A percentile compares a stretch with the other conserved stretches of the same genome.
These are phyloP conservation scores for Pedetes capensis DNA, from an alignment of 2,113 vertebrate genomes.

Conservation along the genomic window DNA sequence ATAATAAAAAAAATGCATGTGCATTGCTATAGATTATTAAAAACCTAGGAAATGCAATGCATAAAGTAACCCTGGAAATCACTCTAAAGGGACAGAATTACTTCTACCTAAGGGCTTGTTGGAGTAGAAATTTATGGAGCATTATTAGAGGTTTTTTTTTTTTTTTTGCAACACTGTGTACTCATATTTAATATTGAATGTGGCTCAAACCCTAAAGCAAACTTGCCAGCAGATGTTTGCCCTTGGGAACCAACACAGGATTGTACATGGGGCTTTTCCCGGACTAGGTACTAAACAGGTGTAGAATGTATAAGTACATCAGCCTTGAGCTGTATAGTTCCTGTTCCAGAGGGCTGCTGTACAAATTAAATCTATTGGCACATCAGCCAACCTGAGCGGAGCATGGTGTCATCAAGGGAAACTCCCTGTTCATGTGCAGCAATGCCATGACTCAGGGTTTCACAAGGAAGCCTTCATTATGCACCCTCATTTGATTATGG, in stretches of 20 bases:
- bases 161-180: not conserved
- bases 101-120: not conserved
- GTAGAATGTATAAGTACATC: not conserved
- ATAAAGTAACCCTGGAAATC: not conserved
- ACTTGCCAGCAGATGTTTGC: not conserved
- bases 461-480: not conserved
- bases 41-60: not conserved
- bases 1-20: not conserved
- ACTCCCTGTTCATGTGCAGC: not conserved
- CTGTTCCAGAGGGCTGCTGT: not conserved
- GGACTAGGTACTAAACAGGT: not conserved
- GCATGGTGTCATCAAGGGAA: not conserved
- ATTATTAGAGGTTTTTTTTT: not conserved
- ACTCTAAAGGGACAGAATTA: not conserved
- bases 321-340: not conserved
- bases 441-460: fast-evolving
- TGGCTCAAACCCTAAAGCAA: not conserved
- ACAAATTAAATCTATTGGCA: not conserved
- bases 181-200: not conserved
- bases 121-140: conserved; percentile 25
- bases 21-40: not conserved
- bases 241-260: not conserved
- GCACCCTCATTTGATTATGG: not conserved
- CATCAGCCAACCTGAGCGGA: not conserved
- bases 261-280: not conserved